Base-by-base conservation (phyloP, 2,113 vertebrate genomes). In the Theristicus caerulescens region DNA sequence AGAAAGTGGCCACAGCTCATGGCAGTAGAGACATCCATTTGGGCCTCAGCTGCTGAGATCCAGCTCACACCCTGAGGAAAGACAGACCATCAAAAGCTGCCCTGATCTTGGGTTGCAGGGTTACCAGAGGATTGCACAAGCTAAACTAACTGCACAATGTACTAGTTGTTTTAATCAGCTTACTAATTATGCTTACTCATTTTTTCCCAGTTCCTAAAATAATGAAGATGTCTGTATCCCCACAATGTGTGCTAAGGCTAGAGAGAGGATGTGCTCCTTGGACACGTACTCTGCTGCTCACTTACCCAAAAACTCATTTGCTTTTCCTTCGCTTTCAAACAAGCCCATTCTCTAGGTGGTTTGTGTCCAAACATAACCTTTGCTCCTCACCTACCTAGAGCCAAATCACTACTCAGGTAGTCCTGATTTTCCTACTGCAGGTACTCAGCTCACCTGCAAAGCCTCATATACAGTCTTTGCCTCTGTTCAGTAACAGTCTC, bases 271-370 rank as follows among this genome's bases (percentile, higher is more conserved):
- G 44, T 57, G 42, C 13, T 62, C 47, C 71, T 67, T 54, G 42
- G 55, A 82, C 4, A 34, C 4, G 2, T 0, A 0, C 55, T 88
- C 40, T 69, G 24, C 76, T 85, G 20, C 31, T 72, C 10, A 6
- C 36, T 69, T 67, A 40, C 36, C n/a, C 58, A 32, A n/a, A 54
- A 57, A 4, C 20, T n/a, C 38, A 1, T 29, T 83, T 82, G 57
- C 34, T 77, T 76, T 83, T 38, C 38, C 6, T 51, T 57, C 12
- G 9, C 24, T 88, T 65, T 65, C 49, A 86, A 59, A 55, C 32
- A 51, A 69, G 10, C n/a, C 54, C 11, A 11, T 64, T 91, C 58
- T 86, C 20, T 26, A 8, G 54, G 36, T 72, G 38, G 24, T 11
- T 65, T 42, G 13, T 65, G 21, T 34, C 22, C 36, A 61, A 71